A percentile compares a stretch with the other conserved stretches of the same genome.
Conservation (phyloP, 2,888 invertebrate genomes). For the Caenorhabditis doughertyi region DNA sequence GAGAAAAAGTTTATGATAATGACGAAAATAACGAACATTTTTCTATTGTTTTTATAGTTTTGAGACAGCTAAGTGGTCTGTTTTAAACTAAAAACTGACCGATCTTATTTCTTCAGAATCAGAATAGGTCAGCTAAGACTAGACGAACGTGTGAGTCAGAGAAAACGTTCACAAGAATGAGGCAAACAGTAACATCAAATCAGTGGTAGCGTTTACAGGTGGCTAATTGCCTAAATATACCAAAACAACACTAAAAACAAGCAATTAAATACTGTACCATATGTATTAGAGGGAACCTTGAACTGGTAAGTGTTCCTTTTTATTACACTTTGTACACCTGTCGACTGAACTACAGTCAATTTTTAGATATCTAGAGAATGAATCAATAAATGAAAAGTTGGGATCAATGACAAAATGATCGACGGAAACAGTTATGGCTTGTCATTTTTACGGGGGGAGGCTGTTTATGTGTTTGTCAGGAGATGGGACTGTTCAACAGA, state of each 20-base stretch:
- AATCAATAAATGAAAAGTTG: background rate
- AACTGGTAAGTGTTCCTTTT: too few species aligned
- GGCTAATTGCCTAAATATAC: background rate
- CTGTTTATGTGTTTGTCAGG: background rate
- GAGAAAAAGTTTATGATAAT: constrained; percentile 5
- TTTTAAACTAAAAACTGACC: background rate
- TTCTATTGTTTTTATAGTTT: constrained; percentile 6
- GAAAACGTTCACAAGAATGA: too few species aligned
- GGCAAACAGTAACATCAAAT: too few species aligned
- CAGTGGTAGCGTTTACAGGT: background rate
- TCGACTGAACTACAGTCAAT: too few species aligned
- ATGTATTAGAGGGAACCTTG: background rate
- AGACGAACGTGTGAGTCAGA: too few species aligned
- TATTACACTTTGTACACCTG: background rate
- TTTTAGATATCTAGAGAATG: background rate
- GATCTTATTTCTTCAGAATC: too few species aligned
- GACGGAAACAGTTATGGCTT: constrained; percentile 34
- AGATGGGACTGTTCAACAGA: constrained; percentile 4
- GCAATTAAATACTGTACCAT: background rate
- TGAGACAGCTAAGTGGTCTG: background rate
- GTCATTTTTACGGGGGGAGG: constrained; percentile 30
- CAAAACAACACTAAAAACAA: background rate
- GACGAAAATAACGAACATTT: too few species aligned
- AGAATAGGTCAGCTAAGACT: too few species aligned
- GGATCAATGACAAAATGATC: background rate